A percentile compares a stretch with the other conserved stretches of the same genome.
Conservation (phyloP, 2,797 vertebrate genomes). For the Ispidina picta region DNA sequence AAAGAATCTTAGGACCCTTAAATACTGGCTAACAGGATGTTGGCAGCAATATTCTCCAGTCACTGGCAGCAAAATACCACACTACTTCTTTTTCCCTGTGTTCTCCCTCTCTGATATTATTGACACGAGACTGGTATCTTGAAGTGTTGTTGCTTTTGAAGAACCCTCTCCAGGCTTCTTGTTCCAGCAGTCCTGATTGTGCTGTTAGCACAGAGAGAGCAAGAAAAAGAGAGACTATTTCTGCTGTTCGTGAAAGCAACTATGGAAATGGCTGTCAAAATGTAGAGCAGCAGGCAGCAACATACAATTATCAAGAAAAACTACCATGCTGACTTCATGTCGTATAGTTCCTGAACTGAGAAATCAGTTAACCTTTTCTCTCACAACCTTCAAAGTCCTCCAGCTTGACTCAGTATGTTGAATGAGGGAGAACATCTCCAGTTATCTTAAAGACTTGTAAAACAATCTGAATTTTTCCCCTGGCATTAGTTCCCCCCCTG, state of each 20-base stretch:
- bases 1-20: conserved; percentile 64
- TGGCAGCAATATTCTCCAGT: conserved; percentile 23
- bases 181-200: conserved; percentile 79
- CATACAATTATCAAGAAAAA: conserved; percentile 85
- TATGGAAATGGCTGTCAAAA: conserved; percentile 84
- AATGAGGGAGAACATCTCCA: conserved; percentile 20
- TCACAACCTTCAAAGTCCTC: conserved; percentile 78
- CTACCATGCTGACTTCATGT: conserved; percentile 77
- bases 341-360: conserved; percentile 76
- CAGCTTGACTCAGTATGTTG: conserved; percentile 51
- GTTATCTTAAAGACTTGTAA: neutral
- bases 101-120: conserved; percentile 70
- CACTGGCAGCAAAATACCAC: conserved; percentile 68
- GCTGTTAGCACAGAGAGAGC: conserved; percentile 78
- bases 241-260: conserved; percentile 81
- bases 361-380: conserved; percentile 80
- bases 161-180: conserved; percentile 80
- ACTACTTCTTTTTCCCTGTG: conserved; percentile 60
- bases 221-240: conserved; percentile 81
- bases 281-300: conserved; percentile 82
- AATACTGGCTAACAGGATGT: conserved; percentile 66
- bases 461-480: neutral
- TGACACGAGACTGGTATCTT: conserved; percentile 74
- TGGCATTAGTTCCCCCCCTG: neutral
- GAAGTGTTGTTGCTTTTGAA: conserved; percentile 82